Base-by-base conservation (phyloP, 2,797 vertebrate genomes). In the Rhynchotus rufescens region DNA sequence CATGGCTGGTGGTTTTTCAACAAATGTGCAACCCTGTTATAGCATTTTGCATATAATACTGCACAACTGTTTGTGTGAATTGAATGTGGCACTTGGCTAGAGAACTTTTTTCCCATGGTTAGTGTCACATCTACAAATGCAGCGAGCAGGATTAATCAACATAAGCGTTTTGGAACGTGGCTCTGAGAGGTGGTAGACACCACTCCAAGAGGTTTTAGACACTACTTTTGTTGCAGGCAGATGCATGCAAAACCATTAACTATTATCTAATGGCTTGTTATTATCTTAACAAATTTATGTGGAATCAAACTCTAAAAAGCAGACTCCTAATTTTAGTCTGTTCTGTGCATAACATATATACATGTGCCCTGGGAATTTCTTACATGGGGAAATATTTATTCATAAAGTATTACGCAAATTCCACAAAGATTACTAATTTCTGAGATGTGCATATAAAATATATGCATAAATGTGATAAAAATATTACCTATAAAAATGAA, bases 71-170 rank as follows among this genome's bases (percentile, higher is more conserved):
- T 45, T 84, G 89, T 79, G 49, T 64, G 47, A 68, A 42, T 73
- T 52, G 42, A 57, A 44, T 65, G 49, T 68, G 30, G 52, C 67
- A 36, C 25, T 68, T 71, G 62, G 26, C 68, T 89, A 1, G 5
- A 72, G 52, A 59, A 42, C 10, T 26, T 85, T 79, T 79, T 72
- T 52, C 57, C 65, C 2, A 0, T 1, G 2, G 60, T 82, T 79
- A 8, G 68, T 90, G 59, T 81, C 73, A 51, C 21, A 45, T 0
- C 1, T 45, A 25, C 28, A 23, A 86, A 62, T 85, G 21, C n/a
- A 80, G 38, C 66, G 66, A 82, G 92, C 68, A 57, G 79, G 42
- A 44, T 57, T 60, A 76, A 88, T 91, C 75, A 74, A 22, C 32
- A 23, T 74, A 51, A 83, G 22, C 44, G 54, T 19, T 75, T 49